phyloP scores from a whole-genome alignment of 2,113 vertebrate genomes.

The Passer domesticus region DNA sequence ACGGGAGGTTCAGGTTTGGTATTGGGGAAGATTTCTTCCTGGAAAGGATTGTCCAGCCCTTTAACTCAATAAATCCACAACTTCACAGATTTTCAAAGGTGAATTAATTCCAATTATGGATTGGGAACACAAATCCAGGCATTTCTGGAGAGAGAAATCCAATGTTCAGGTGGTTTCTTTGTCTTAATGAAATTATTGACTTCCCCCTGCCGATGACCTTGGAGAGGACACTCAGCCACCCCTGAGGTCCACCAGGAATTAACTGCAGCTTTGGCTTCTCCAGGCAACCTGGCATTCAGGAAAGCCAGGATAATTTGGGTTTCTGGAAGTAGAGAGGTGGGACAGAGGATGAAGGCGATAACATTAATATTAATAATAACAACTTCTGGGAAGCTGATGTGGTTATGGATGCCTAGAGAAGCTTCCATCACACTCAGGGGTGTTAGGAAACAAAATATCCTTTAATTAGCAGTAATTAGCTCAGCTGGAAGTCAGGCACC shows the following conservation, averaged over 20 bases:
- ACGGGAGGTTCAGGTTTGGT: neutral
- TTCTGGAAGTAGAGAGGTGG: neutral
- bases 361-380: neutral
- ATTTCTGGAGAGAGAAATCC: neutral
- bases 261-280: neutral
- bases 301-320: neutral
- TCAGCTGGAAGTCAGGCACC: neutral
- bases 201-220: neutral
- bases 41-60: neutral
- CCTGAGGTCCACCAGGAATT: neutral
- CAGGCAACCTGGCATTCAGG: neutral
- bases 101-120: neutral
- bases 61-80: neutral
- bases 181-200: neutral
- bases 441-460: neutral
- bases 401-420: neutral
- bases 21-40: neutral
- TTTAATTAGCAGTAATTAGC: neutral
- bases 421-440: neutral
- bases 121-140: neutral
- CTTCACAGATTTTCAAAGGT: neutral
- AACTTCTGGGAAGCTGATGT: neutral
- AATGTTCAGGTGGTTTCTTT: fast-evolving
- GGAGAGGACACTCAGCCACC: neutral
- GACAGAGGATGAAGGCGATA: neutral